A percentile compares a stretch with the other conserved stretches of the same genome.
Evolutionary conservation across 2,113 vertebrate genomes (phyloP).

Genomic region (Laterallus jamaicensis): DNA sequence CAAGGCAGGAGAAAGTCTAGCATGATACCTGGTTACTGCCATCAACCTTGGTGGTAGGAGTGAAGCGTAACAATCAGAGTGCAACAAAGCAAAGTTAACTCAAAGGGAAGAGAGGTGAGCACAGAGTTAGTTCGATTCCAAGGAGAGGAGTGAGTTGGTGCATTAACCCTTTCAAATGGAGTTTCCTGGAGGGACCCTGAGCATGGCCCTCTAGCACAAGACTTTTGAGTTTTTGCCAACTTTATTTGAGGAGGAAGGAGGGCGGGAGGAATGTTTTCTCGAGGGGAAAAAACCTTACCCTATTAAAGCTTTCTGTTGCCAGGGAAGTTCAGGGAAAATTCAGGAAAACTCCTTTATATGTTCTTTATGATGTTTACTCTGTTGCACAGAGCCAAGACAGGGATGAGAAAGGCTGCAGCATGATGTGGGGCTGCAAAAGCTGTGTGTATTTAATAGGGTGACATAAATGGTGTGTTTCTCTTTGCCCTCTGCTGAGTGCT

Average conservation of each 20-base stretch:
- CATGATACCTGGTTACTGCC: not conserved
- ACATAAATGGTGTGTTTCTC: slow-evolving; percentile 57
- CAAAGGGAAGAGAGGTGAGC: slow-evolving; percentile 1
- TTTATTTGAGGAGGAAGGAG: slow-evolving; percentile 1
- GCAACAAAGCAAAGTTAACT: not conserved
- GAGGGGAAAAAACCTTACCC: not conserved
- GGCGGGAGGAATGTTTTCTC: not conserved
- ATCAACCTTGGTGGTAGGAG: not conserved
- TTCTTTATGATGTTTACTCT: slow-evolving; percentile 65
- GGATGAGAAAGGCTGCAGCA: slow-evolving; percentile 36
- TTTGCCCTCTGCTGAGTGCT: slow-evolving; percentile 53
- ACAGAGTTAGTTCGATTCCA: not conserved
- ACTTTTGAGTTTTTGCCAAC: slow-evolving; percentile 3
- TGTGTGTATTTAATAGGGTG: slow-evolving; percentile 46
- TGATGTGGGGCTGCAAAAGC: slow-evolving; percentile 17
- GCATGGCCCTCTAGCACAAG: not conserved
- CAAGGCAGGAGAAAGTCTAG: not conserved
- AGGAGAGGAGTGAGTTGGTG: slow-evolving; percentile 10
- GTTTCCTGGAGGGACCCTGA: slow-evolving; percentile 46
- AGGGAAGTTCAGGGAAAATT: slow-evolving; percentile 59
- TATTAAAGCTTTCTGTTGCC: slow-evolving; percentile 52
- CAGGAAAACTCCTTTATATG: slow-evolving; percentile 65
- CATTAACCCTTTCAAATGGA: not conserved
- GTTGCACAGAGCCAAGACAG: slow-evolving; percentile 29
- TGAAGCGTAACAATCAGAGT: not conserved